Percentiles rank a stretch among this genome's conserved stretches.
These are phyloP conservation scores for Seladonia tumulorum DNA, from an alignment of 2,888 invertebrate species.

Conservation along the genomic window DNA sequence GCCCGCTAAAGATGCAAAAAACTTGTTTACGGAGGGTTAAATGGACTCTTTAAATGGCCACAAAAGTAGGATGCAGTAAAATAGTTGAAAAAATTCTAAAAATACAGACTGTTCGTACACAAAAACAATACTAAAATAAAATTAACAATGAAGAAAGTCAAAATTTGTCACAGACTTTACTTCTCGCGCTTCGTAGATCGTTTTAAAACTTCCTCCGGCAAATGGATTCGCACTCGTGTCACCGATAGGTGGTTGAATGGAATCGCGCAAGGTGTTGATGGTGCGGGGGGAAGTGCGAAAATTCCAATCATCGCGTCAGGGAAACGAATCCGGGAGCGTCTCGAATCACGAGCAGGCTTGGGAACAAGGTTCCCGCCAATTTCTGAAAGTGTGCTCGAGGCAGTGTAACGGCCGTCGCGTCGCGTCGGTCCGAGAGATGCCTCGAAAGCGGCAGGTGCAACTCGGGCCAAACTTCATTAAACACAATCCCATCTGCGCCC, in stretches of 20 bases:
- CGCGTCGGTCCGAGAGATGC: constrained; percentile 69
- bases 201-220: not conserved
- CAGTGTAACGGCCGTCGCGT: constrained; percentile 71
- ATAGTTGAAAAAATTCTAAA: not conserved
- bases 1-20: too few relatives aligned
- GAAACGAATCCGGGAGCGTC: not conserved
- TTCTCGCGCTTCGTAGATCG: not conserved
- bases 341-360: constrained; percentile 42
- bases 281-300: not conserved
- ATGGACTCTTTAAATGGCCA: not conserved
- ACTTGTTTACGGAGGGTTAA: too few relatives aligned
- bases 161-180: not conserved
- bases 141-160: not conserved
- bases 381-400: constrained; percentile 67
- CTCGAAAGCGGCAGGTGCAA: constrained; percentile 82
- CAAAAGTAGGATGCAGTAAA: not conserved
- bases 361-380: constrained; percentile 73
- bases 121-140: not conserved
- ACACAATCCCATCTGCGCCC: constrained; percentile 82
- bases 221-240: not conserved
- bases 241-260: not conserved
- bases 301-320: not conserved
- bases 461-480: constrained; percentile 82
- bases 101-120: not conserved
- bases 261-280: not conserved